These are phyloP conservation scores for Poecilus cupreus DNA, from an alignment of 2,888 invertebrate genomes.

Conservation along the genomic window DNA sequence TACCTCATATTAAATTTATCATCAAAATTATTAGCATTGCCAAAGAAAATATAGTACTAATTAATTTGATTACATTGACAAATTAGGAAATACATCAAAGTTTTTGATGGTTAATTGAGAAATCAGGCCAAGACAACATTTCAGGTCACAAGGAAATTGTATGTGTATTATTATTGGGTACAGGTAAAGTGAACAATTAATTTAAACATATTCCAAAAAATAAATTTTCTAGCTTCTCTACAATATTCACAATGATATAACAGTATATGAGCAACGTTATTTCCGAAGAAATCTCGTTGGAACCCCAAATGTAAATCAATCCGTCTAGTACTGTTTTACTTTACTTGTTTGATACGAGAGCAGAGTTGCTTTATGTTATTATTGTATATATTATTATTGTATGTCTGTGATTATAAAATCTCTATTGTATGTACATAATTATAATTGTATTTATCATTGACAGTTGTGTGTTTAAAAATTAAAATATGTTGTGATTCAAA, in stretches of 20 bases:
- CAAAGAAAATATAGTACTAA: no score
- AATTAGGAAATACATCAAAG: no score
- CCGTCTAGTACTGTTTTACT: conserved; percentile 21
- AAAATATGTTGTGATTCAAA: conserved; percentile 56
- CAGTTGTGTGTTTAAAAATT: conserved; percentile 59
- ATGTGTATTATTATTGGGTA: neutral
- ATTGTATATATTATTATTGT: conserved; percentile 57
- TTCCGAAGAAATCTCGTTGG: neutral
- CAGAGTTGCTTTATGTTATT: conserved; percentile 51
- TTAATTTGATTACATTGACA: no score
- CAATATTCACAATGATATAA: conserved; percentile 25
- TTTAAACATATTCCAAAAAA: conserved; percentile 34
- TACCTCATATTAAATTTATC: neutral
- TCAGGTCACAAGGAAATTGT: no score
- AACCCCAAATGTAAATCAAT: conserved; percentile 33
- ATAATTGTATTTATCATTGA: conserved; percentile 59
- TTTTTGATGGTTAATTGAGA: no score
- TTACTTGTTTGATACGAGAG: conserved; percentile 30
- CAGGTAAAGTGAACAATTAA: neutral
- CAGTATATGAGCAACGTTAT: conserved; percentile 24
- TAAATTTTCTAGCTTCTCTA: neutral
- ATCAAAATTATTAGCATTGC: neutral
- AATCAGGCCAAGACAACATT: no score
- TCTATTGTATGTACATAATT: conserved; percentile 58
- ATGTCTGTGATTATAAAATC: conserved; percentile 59